phyloP scores from a whole-genome alignment of 2,888 invertebrate genomes.

The Apodemia hepburni region DNA sequence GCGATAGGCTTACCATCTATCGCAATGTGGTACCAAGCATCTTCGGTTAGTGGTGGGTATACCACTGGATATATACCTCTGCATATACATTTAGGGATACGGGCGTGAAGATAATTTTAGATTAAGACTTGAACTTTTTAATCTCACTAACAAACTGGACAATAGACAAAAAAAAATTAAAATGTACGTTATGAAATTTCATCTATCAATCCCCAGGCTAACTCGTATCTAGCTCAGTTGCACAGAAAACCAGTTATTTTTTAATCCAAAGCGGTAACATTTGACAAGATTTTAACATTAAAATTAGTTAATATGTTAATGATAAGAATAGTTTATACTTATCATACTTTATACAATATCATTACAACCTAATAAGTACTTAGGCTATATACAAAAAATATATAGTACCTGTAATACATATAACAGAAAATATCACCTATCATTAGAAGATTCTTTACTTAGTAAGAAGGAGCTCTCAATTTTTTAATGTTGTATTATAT shows the following conservation, averaged over 20 bases:
- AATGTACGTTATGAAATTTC: no score
- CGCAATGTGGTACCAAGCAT: no score
- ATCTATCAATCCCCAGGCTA: no score
- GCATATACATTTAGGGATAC: no score
- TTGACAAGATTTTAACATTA: slow-evolving; percentile 2
- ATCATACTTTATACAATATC: background rate
- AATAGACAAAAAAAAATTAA: no score
- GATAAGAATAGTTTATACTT: background rate
- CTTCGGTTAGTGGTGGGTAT: no score
- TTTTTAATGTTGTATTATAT: background rate
- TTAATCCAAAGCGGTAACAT: background rate
- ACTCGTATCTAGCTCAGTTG: background rate
- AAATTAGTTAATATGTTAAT: background rate
- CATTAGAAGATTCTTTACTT: background rate
- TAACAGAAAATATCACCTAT: background rate
- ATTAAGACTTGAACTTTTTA: no score
- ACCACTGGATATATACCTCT: no score
- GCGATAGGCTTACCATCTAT: no score
- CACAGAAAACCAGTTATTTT: background rate
- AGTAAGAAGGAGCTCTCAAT: background rate
- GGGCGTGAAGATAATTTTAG: no score
- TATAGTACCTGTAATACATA: background rate
- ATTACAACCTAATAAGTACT: slow-evolving; percentile 10
- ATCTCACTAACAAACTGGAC: no score
- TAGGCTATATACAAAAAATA: slow-evolving; percentile 10